Base-by-base conservation (phyloP, 2,797 vertebrate species). In the Brotula barbata region DNA sequence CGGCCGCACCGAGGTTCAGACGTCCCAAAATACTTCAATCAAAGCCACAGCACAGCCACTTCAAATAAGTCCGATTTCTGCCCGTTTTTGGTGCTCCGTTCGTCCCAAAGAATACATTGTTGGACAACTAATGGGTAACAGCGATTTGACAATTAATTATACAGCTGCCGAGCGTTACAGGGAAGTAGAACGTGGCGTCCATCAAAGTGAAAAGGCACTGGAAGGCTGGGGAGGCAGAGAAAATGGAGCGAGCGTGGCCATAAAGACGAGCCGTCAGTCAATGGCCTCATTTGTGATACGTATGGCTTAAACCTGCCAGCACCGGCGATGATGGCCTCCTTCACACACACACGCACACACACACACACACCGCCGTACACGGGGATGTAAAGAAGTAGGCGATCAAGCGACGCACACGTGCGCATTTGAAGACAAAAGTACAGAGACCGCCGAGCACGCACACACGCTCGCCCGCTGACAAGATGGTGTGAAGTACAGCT, bases 131-230 rank as follows among this genome's bases (percentile, higher is more conserved):
- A 33, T 44, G 42, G 48, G 58, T 41, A 63, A 47, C 51, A 25
- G 70, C 76, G 77, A 66, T 73, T 77, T 80, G 82, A 84, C 81
- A 80, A 78, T 78, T 76, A 88, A 78, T 86, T 83, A 85, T 76
- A 84, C 50, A 59, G 68, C 68, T 59, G 53, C 12, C 17, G 23
- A 71, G 72, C 75, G 64, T 67, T 70, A 48, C 22, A 3, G 36
- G 58, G 45, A 82, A 78, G 69, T 77, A 55, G 77, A 80, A 84
- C 81, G 78, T 57, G 71, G 64, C 83, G 83, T 78, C 83, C 64
- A 68, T 85, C 83, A 88, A 69, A 77, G 68, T 78, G 58, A 78
- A 66, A 68, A 31, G 23, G 56, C 63, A 51, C 22, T 69, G 58
- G 63, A 73, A 81, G 67, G 66, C 40, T 49, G 57, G 68, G 8